A percentile compares a stretch with the other conserved stretches of the same genome.
Evolutionary conservation across 2,888 invertebrate species (phyloP).

Genomic region (Pardosa pseudoannulata): DNA sequence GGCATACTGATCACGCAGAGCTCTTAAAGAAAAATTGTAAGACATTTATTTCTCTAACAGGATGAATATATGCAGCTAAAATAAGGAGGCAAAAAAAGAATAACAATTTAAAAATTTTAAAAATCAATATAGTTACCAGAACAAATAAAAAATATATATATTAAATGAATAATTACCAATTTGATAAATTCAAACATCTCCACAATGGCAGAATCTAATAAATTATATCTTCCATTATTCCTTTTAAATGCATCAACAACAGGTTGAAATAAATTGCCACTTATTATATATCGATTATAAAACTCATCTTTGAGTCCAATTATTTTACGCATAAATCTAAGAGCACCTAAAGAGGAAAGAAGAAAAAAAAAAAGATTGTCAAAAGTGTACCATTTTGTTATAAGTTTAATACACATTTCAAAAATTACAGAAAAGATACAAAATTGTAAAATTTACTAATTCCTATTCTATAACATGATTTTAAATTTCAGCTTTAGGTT

Average conservation of each 20-base stretch:
- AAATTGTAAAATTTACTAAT: too few species aligned
- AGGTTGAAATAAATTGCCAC: slow-evolving; percentile 95
- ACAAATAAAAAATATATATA: background rate
- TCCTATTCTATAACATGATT: too few species aligned
- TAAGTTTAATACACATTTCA: too few species aligned
- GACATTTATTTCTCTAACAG: too few species aligned
- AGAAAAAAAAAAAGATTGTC: too few species aligned
- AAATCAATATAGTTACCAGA: background rate
- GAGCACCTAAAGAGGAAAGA: slow-evolving; percentile 82
- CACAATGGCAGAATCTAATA: slow-evolving; percentile 98
- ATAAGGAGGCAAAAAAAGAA: background rate
- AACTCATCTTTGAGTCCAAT: slow-evolving; percentile 98
- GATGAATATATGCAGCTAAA: too few species aligned
- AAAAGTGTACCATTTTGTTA: too few species aligned
- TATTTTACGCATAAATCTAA: slow-evolving; percentile 97
- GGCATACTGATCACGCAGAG: too few species aligned
- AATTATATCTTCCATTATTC: slow-evolving; percentile 98
- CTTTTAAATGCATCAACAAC: slow-evolving; percentile 96
- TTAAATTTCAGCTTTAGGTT: too few species aligned
- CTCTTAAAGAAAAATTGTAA: too few species aligned
- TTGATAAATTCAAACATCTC: slow-evolving; percentile 99
- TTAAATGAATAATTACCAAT: slow-evolving; percentile 80
- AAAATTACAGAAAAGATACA: too few species aligned
- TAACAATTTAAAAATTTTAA: background rate
- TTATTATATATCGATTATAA: slow-evolving; percentile 96